phyloP scores from a whole-genome alignment of 2,888 invertebrate species.

The Hemistola chrysoprasaria region DNA sequence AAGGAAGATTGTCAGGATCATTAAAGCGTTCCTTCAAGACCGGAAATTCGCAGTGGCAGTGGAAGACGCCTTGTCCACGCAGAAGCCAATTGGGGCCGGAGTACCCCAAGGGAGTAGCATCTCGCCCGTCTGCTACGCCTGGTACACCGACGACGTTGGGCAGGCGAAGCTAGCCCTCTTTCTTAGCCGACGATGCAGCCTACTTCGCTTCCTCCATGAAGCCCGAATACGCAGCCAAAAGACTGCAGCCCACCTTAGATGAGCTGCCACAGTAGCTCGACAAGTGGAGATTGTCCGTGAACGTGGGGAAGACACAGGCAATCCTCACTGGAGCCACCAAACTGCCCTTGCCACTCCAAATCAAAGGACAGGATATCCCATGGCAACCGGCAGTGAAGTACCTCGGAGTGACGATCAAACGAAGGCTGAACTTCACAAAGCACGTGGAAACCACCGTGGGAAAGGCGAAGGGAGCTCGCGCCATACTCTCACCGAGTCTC shows the following conservation, averaged over 20 bases:
- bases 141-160: constrained; percentile 19
- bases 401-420: no score
- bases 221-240: neutral
- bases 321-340: no score
- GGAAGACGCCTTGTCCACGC: neutral
- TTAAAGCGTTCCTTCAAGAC: constrained; percentile 24
- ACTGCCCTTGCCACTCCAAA: no score
- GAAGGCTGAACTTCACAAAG: no score
- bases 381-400: no score
- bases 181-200: constrained; percentile 27
- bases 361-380: no score
- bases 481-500: no score
- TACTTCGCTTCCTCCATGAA: constrained; percentile 4
- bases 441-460: neutral
- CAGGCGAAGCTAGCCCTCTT: constrained; percentile 23
- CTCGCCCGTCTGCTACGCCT: constrained; percentile 23
- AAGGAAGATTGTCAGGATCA: constrained; percentile 12
- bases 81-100: neutral
- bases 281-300: no score
- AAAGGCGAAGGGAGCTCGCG: neutral
- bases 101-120: constrained; percentile 14
- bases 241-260: constrained; percentile 6
- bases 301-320: no score
- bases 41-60: neutral
- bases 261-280: no score